Conservation (phyloP, 2,888 invertebrate species). For the Ctenicera cuprea region DNA sequence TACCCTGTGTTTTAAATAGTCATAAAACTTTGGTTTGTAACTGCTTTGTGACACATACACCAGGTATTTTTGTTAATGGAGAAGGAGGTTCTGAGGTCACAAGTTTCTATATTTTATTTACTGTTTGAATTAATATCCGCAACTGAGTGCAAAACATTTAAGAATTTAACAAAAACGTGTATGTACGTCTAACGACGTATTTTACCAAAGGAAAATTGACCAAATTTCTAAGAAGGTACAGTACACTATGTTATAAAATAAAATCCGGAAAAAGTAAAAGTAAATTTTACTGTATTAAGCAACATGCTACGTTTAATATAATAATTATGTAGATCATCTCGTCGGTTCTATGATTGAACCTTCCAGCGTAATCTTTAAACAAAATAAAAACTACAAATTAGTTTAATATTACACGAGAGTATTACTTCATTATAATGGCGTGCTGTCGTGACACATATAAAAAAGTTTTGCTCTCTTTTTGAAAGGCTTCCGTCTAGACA, state of each 20-base stretch:
- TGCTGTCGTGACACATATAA: conserved; percentile 68
- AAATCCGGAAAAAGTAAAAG: conserved; percentile 37
- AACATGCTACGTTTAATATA: conserved; percentile 17
- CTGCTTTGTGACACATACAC: conserved; percentile 15
- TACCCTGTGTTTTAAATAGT: not conserved
- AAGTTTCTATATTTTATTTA: conserved; percentile 30
- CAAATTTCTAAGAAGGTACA: not conserved
- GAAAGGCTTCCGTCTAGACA: conserved; percentile 51
- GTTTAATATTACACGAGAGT: conserved; percentile 14
- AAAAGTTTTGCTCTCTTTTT: conserved; percentile 40
- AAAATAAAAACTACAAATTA: conserved; percentile 2
- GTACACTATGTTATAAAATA: not conserved
- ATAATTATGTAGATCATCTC: conserved; percentile 18
- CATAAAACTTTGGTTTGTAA: conserved; percentile 3
- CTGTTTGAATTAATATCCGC: conserved; percentile 8
- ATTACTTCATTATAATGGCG: conserved; percentile 36
- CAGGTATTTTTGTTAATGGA: conserved; percentile 13
- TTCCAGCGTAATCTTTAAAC: not conserved
- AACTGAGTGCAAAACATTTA: not conserved
- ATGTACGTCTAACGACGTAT: too few relatives aligned
- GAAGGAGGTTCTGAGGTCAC: conserved; percentile 22
- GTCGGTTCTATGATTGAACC: not conserved
- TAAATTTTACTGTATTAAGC: conserved; percentile 31
- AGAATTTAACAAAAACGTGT: not conserved
- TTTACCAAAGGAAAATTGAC: too few relatives aligned